Evolutionary conservation across 2,113 vertebrate species (phyloP).

Genomic region (Elaphurus davidianus): DNA sequence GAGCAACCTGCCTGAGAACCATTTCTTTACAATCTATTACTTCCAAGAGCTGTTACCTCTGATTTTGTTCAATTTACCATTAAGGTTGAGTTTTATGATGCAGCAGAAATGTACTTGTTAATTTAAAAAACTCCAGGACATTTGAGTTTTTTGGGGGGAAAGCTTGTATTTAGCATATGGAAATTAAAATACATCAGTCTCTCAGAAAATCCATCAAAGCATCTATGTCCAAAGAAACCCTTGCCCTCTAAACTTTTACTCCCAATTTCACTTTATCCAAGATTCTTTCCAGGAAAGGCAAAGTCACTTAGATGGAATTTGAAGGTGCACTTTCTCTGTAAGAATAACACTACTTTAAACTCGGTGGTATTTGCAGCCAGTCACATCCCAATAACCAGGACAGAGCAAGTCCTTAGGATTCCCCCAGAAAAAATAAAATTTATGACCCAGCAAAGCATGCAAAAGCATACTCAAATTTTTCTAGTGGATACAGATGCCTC

Average conservation of each 20-base stretch:
- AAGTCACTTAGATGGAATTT: not conserved
- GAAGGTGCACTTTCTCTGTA: not conserved
- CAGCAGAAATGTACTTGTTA: not conserved
- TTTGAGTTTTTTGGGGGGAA: not conserved
- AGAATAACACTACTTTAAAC: not conserved
- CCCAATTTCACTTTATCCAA: not conserved
- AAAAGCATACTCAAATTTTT: not conserved
- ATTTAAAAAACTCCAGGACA: not conserved
- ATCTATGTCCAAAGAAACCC: not conserved
- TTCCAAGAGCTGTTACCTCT: not conserved
- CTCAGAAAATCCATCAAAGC: not conserved
- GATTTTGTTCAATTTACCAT: slow-evolving; percentile 38
- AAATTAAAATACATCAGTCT: not conserved
- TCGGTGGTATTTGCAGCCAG: not conserved
- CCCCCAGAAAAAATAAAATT: not conserved
- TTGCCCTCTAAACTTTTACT: not conserved
- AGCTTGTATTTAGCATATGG: not conserved
- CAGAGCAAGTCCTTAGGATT: not conserved
- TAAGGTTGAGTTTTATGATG: not conserved
- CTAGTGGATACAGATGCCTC: not conserved
- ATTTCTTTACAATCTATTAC: not conserved
- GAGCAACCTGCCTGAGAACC: not conserved
- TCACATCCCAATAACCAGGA: not conserved
- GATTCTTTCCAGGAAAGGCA: not conserved
- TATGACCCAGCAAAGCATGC: not conserved